Base-by-base conservation (phyloP, 2,113 vertebrate species). In the Tauraco erythrolophus region DNA sequence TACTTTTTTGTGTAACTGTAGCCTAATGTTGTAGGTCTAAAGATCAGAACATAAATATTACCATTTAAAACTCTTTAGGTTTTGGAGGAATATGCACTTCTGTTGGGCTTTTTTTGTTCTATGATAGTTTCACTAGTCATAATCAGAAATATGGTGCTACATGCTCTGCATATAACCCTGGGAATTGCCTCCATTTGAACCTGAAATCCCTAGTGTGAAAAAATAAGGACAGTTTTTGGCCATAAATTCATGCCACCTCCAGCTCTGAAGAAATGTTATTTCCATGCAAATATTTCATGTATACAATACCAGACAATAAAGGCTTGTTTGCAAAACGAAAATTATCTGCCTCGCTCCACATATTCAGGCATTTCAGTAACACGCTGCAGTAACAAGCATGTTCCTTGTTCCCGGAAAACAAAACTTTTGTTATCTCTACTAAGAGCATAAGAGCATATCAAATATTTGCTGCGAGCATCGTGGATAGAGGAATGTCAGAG, bases 301-400 rank as follows among this genome's bases (percentile, higher is more conserved):
- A 50, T 84, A 87, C 23, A 60, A n/a, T 71, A 75, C 31, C 3
- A 19, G 69, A 96, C 76, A 97, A 97, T 97, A 96, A 97, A 97
- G 53, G 19, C 69, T 94, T 95, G 65, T 94, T 91, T 9, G 30
- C 35, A 75, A 91, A 91, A 91, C 48, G 33, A 51, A 56, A 84
- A 45, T 91, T 91, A 35, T 48, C 57, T 91, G 80, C 68, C 56
- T 95, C 51, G 60, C 43, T 84, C 19, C 39, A 57, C 70, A 31
- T 72, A 53, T 45, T 89, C 80, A 64, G 69, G 19, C 69, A 79
- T 94, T 81, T 54, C 35, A 76, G 39, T 45, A 74, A 71, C 18
- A 76, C 6, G 7, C 28, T 84, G 19, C 43, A 87, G 77, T 81
- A 91, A n/a, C 71, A 69, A 92, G 57, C 41, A 22, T 65, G 35